A percentile compares a stretch with the other conserved stretches of the same genome.
Evolutionary conservation across 1,140 invertebrate species (phyloP).

Genomic region (Cyclina sinensis): DNA sequence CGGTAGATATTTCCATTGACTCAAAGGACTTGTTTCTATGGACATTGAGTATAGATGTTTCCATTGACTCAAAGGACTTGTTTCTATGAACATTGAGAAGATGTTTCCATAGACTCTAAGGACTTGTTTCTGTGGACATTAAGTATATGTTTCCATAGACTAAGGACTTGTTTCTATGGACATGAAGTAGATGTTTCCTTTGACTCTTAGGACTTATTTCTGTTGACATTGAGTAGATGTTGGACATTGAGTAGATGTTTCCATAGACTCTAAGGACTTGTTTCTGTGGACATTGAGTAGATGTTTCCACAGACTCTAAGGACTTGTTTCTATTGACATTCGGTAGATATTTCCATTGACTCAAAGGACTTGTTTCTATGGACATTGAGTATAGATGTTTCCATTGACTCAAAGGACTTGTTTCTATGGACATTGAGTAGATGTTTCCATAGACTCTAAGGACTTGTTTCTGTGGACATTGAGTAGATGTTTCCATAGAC

Average conservation of each 20-base stretch:
- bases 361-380: neutral
- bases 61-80: no score
- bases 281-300: neutral
- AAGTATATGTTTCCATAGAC: neutral
- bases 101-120: neutral
- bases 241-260: neutral
- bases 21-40: no score
- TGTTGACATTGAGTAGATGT: neutral
- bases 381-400: no score
- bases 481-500: no score
- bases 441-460: neutral
- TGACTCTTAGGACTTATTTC: neutral
- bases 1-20: no score
- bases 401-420: no score
- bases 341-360: no score
- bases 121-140: neutral
- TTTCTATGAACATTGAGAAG: neutral
- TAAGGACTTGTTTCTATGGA: neutral
- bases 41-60: no score
- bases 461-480: neutral
- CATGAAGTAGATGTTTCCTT: neutral
- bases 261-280: neutral
- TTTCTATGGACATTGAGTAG: neutral
- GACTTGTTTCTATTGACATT: neutral
- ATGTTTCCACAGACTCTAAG: neutral